Base-by-base conservation (phyloP, 2,113 vertebrate genomes). In the Empidonax alnorum region DNA sequence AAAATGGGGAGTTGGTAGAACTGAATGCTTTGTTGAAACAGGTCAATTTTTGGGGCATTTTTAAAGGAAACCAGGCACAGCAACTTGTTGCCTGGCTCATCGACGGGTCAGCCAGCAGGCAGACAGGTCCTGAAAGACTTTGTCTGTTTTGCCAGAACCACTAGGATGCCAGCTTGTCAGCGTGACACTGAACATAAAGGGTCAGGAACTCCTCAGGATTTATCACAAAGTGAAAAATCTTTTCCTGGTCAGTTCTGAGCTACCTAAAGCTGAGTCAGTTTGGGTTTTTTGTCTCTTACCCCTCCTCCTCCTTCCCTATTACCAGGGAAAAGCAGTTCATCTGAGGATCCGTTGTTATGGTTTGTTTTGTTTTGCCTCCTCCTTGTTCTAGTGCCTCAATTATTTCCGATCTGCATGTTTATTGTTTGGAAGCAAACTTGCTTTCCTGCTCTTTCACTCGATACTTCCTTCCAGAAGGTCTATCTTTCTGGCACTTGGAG, bases 401-500 rank as follows among this genome's bases (percentile, higher is more conserved):
- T 90, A 93, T 94, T 96, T 95, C 94, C 61, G 18, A 92, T 90
- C 86, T 89, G 56, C 37, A 8, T 94, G 79, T 95, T 96, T 96
- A 90, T 94, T 84, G 76, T 94, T 91, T 96, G 83, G 88, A 96
- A 92, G 69, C 0, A 0, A 93, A 75, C 82, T 96, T 20, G 3
- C 93, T 96, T 97, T 96, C 94, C 95, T 97, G 95, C 85, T 90
- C 72, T 97, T 96, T 97, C 92, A 97, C 46, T 25, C 7, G 0
- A 73, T 49, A 47, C 62, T 95, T 94, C 90, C 89, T 87, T 92
- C 93, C 81, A 72, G 66, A 82, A 68, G 75, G 85, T 95, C 93
- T 97, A 71, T 96, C 90, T 93, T 94, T 95, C 94, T 97, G 97
- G 96, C 96, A 91, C 93, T 95, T 91, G 37, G 65, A 84, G 88